Base-by-base conservation (phyloP, 2,888 invertebrate species). In the Eupelmus urozonus region DNA sequence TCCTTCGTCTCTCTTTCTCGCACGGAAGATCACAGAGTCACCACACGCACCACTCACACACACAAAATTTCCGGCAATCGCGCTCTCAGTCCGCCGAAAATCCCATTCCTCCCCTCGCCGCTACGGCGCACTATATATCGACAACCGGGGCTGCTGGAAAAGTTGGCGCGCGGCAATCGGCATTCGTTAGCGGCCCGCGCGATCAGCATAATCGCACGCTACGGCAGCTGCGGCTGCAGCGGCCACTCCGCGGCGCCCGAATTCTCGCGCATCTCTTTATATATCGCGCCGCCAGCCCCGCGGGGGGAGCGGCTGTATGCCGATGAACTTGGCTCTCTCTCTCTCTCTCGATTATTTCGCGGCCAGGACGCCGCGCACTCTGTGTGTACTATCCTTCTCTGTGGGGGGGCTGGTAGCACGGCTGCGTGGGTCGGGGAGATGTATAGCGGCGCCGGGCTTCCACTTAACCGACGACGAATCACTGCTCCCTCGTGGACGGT, bases 1-100 rank as follows among this genome's bases (percentile, higher is more conserved):
- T 59, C 72, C n/a, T n/a, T n/a, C n/a, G n/a, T n/a, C n/a, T n/a
- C n/a, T 49, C 49, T 49, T 2, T 49, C 49, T 49, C 49, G 3
- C 45, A 49, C 5, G 18, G 42, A 62, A 27, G 29, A 62, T 42
- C 20, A 59, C n/a, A n/a, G n/a, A n/a, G 29, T 23, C 20, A 34
- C 29, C 16, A 49, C 66, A 25, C 66, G 2, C 62, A 5, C 23
- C 20, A 23, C 20, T 23, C 27, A 16, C 45, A 16, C 16, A 7
- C n/a, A 23, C 49, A 63, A 63, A 63, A 34, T 70, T 57, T 70
- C 70, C 76, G n/a, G n/a, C n/a, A n/a, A 70, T 76, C 60, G 63
- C 70, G 62, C 59, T 1, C 1, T 57, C 55, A 25, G 0, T 20
- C 53, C 53, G 25, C 57, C 27, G 34, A 9, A 5, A 34, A 45